Percentiles rank a stretch among this genome's conserved stretches.
Evolutionary conservation across 2,113 vertebrate genomes (phyloP).

Genomic region (Sander vitreus): DNA sequence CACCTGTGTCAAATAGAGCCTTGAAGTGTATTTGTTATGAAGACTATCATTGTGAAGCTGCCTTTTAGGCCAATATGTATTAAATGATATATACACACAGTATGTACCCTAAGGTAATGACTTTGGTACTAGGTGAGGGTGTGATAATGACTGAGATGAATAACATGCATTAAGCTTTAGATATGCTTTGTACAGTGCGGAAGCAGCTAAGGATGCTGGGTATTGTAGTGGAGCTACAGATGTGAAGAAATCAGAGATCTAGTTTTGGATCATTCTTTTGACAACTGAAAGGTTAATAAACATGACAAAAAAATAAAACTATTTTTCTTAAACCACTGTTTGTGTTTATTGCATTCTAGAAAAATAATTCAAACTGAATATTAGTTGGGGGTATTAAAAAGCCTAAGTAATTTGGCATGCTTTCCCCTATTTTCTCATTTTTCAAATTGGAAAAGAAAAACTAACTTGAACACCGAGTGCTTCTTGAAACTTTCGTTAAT

Average conservation of each 20-base stretch:
- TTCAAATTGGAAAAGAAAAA: slow-evolving; percentile 27
- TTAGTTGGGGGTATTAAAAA: slow-evolving; percentile 2
- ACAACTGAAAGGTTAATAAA: slow-evolving; percentile 73
- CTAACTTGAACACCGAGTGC: not conserved
- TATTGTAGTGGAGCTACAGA: slow-evolving; percentile 59
- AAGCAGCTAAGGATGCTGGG: slow-evolving; percentile 68
- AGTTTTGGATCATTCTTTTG: slow-evolving; percentile 83
- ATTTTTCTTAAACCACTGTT: slow-evolving; percentile 83
- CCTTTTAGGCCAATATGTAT: slow-evolving; percentile 69
- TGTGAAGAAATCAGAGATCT: slow-evolving; percentile 70
- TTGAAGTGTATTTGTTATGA: slow-evolving; percentile 71
- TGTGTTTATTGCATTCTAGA: slow-evolving; percentile 66
- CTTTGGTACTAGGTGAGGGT: slow-evolving; percentile 71
- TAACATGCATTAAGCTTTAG: slow-evolving; percentile 65
- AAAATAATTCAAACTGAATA: slow-evolving; percentile 38
- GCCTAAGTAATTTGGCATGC: not conserved
- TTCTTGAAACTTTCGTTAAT: not conserved
- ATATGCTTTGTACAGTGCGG: slow-evolving; percentile 65
- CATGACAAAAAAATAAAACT: slow-evolving; percentile 81
- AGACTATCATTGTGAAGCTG: slow-evolving; percentile 73
- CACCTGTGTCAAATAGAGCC: slow-evolving; percentile 48
- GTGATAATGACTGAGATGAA: slow-evolving; percentile 54
- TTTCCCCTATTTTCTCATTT: not conserved
- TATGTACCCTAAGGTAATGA: slow-evolving; percentile 48
- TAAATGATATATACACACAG: slow-evolving; percentile 51